Percentiles rank a stretch among this genome's conserved stretches.
Evolutionary conservation across 2,888 invertebrate genomes (phyloP).

Genomic region (Trachelus stipa): DNA sequence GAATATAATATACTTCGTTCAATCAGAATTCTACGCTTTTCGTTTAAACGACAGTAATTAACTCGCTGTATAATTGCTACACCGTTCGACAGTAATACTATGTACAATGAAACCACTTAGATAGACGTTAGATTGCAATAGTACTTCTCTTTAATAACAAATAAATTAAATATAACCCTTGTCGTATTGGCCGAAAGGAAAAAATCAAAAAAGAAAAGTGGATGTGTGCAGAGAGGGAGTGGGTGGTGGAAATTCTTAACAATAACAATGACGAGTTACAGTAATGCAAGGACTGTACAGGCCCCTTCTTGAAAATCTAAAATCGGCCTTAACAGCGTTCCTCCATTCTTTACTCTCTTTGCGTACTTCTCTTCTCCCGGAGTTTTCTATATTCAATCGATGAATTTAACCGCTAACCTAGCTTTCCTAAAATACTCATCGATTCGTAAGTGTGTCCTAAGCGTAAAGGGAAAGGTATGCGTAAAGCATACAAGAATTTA

Average conservation of each 20-base stretch:
- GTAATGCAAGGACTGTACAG: constrained; percentile 50
- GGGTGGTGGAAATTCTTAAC: constrained; percentile 25
- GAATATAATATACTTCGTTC: too few relatives aligned
- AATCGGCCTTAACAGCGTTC: constrained; percentile 39
- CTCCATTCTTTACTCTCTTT: too few relatives aligned
- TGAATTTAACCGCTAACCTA: constrained; percentile 43
- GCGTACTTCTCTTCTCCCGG: too few relatives aligned
- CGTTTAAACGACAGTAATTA: constrained; percentile 47
- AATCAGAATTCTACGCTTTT: constrained; percentile 26
- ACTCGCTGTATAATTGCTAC: constrained; percentile 45
- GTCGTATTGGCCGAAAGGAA: constrained; percentile 37
- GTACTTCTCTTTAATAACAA: constrained; percentile 44
- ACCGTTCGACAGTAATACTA: constrained; percentile 53
- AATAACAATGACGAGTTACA: constrained; percentile 42
- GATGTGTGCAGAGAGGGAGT: too few relatives aligned
- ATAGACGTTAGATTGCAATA: constrained; percentile 51
- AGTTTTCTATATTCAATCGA: constrained; percentile 39
- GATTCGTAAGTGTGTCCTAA: too few relatives aligned
- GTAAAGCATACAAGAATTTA: too few relatives aligned
- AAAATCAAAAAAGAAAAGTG: too few relatives aligned
- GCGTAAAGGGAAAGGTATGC: too few relatives aligned
- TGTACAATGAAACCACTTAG: constrained; percentile 62
- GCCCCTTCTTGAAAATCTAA: constrained; percentile 43
- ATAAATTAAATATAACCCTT: constrained; percentile 61
- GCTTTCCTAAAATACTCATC: constrained; percentile 36